These are phyloP conservation scores for Pheosia gnoma DNA, from an alignment of 2,888 invertebrate species.

Conservation along the genomic window DNA sequence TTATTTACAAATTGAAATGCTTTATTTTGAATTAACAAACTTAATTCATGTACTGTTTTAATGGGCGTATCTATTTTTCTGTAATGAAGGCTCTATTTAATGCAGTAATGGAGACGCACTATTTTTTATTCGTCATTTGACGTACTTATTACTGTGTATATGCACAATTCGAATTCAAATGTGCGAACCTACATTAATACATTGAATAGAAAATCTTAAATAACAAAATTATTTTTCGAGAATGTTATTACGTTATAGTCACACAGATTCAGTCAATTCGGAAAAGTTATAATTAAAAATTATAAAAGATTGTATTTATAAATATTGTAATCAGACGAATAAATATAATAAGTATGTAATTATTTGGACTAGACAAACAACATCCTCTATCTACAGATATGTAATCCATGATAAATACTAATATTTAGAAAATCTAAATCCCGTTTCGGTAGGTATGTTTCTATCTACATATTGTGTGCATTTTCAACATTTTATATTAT, in stretches of 20 bases:
- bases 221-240: slow-evolving; percentile 38
- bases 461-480: slow-evolving; percentile 64
- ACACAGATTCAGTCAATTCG: slow-evolving; percentile 77
- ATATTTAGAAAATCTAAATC: slow-evolving; percentile 78
- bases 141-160: slow-evolving; percentile 52
- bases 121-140: slow-evolving; percentile 31
- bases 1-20: slow-evolving; percentile 60
- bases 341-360: slow-evolving; percentile 67
- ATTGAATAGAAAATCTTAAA: slow-evolving; percentile 53
- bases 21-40: slow-evolving; percentile 25
- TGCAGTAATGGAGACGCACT: slow-evolving; percentile 53
- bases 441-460: slow-evolving; percentile 74
- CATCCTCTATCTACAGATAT: slow-evolving; percentile 84
- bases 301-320: slow-evolving; percentile 54
- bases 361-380: slow-evolving; percentile 83
- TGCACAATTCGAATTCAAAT: slow-evolving; percentile 48
- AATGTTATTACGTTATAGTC: slow-evolving; percentile 59
- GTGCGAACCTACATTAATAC: slow-evolving; percentile 51
- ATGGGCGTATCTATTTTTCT: slow-evolving; percentile 38
- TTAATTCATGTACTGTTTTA: slow-evolving; percentile 19
- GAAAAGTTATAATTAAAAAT: slow-evolving; percentile 64
- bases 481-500: slow-evolving; percentile 63
- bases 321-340: slow-evolving; percentile 65
- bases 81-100: slow-evolving; percentile 56
- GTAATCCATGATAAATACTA: slow-evolving; percentile 84